Evolutionary conservation across 2,113 vertebrate species (phyloP), one percentile per base, ranked within the genome.

Genomic region (Dendropsophus ebraccatus): DNA sequence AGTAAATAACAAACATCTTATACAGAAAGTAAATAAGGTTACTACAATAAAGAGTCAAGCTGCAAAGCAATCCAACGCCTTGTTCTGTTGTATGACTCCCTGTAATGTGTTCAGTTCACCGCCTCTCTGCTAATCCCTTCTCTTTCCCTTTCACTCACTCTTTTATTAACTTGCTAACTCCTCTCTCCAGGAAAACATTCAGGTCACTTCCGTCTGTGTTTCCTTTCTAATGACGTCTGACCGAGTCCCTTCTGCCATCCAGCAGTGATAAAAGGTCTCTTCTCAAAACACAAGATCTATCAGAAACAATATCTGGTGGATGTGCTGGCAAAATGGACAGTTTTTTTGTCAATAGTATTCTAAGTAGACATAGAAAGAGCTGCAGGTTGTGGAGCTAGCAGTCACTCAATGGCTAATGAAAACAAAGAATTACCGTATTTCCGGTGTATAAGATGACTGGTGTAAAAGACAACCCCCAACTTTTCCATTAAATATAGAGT

Each of bases 141-240:
- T 76, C 52, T 72, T 80, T 86, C 65, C n/a, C 65, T 73, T 80
- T 50, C 47, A 49, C 30, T 83, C 25, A 30, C 83, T 73, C 60
- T 32, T 86, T 80, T 86, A 85, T 85, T 85, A 79, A 70, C 83
- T 41, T 70, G 37, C 35, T 79, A 70, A 56, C 28, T 86, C 60
- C 50, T 80, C 76, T 80, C 76, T 80, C 65, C 84, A 86, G 84
- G 76, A 86, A 86, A 80, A 25, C 75, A 50, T 70, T 77, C 13
- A 28, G 60, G 21, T 30, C 45, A n/a, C 49, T 76, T 86, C 65
- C 74, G 32, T 60, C 49, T 50, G 25, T 45, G 23, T 35, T 86
- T 86, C 84, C 76, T 80, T 41, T 58, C 19, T 35, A 58, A 30
- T 72, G 84, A 86, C 65, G 49, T 86, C 76, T 69, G 62, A 72